Evolutionary conservation across 2,888 invertebrate genomes (phyloP).

Genomic region (Hypselothyrea guttata): DNA sequence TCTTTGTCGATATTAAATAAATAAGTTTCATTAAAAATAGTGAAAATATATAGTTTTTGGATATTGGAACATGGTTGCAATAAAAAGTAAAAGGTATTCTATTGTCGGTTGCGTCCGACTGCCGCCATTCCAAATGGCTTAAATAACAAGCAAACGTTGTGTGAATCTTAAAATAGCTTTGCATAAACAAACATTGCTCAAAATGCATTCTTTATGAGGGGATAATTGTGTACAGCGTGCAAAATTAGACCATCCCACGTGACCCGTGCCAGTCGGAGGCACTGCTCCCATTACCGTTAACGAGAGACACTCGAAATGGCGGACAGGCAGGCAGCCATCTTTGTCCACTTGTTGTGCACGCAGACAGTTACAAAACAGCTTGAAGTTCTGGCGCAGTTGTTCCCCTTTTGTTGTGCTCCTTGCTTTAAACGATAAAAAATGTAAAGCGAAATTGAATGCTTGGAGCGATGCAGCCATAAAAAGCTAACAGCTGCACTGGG

Average conservation of each 20-base stretch:
- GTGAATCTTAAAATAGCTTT: slow-evolving; percentile 20
- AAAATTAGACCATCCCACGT: slow-evolving; percentile 27
- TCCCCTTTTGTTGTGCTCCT: neutral
- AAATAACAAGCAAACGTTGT: no score
- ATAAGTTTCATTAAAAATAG: no score
- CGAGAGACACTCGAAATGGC: slow-evolving; percentile 27
- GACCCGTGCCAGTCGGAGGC: slow-evolving; percentile 12
- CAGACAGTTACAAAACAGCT: slow-evolving; percentile 32
- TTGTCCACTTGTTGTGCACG: slow-evolving; percentile 55
- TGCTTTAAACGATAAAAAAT: slow-evolving; percentile 38
- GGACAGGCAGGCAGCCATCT: neutral
- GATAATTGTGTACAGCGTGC: slow-evolving; percentile 33
- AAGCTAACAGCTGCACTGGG: slow-evolving; percentile 8
- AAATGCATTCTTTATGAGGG: slow-evolving; percentile 36
- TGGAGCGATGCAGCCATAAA: slow-evolving; percentile 46
- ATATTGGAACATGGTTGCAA: no score
- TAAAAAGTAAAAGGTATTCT: no score
- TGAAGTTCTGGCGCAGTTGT: slow-evolving; percentile 37
- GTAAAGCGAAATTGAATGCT: slow-evolving; percentile 55
- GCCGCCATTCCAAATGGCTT: no score
- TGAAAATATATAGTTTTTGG: no score
- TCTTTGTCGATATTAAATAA: no score
- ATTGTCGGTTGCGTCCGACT: no score
- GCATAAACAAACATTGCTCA: slow-evolving; percentile 1
- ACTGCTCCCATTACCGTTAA: slow-evolving; percentile 40